Evolutionary conservation across 2,113 vertebrate species (phyloP), one percentile per base, ranked within the genome.

Genomic region (Pseudorasbora parva): DNA sequence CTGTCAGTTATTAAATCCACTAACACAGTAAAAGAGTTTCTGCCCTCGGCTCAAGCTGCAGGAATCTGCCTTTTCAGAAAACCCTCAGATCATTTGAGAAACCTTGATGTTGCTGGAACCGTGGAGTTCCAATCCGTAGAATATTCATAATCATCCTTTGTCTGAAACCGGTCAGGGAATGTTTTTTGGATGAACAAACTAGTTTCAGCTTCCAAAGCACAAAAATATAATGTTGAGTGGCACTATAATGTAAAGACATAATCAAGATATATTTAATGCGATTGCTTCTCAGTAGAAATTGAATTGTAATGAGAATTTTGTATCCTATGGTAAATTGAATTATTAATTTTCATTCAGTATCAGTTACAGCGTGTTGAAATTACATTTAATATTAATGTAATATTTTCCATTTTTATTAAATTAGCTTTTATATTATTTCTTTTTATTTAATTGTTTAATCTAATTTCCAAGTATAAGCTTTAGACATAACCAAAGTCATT

Each of bases 1-100:
- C 91, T 87, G 90, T 91, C 90, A 90, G 76, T 91, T 92, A 91
- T 91, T 89, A 91, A 91, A 92, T 88, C 87, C 84, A 88, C 82
- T 86, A 91, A 86, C 91, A 90, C 88, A 90, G 87, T 90, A 88
- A 92, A 91, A 90, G 73, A 14, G 74, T 87, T 79, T 83, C 85
- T 84, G 27, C 73, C 74, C 81, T 81, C 73, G n/a, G 82, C 78
- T 84, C 71, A 3, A 51, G 64, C 72, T 25, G 68, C 69, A 66
- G 19, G 51, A 54, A 54, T 54, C 51, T 2, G 74, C 69, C 57
- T 12, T 79, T 19, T 60, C 15, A 62, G 54, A 64, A 47, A 74
- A 19, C 23, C 14, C 15, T 27, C 43, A 30, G 3, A 47, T 47
- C 45, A 4, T 15, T 51, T 30, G 45, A 23, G 51, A 27, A 74